phyloP scores from a whole-genome alignment of 2,888 invertebrate genomes.

The Linnaemya vulpina region DNA sequence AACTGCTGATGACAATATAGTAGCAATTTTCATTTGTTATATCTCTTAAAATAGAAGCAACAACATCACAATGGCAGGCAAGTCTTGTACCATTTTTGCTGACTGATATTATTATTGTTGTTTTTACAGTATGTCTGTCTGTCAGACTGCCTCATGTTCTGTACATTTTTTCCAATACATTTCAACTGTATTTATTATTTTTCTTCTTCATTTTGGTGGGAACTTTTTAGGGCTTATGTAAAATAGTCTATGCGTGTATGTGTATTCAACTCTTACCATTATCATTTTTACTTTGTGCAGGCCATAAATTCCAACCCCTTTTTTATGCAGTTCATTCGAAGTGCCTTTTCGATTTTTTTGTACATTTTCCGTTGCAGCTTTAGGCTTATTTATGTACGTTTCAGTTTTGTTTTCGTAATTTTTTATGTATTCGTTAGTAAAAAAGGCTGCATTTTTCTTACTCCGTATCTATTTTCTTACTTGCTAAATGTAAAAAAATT shows the following conservation, averaged over 20 bases:
- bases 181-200: conserved; percentile 6
- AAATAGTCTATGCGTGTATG: not conserved
- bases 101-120: conserved; percentile 20
- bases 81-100: conserved; percentile 29
- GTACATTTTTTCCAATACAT: not conserved
- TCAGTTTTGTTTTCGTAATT: conserved; percentile 20
- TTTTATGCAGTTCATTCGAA: conserved; percentile 40
- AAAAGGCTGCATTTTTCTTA: conserved; percentile 32
- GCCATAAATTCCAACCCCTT: conserved; percentile 44
- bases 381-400: conserved; percentile 49
- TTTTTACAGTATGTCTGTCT: conserved; percentile 6
- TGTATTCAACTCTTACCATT: not conserved
- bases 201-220: conserved; percentile 2
- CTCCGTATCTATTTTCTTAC: conserved; percentile 42
- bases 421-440: not conserved
- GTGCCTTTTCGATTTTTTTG: conserved; percentile 3
- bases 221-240: not conserved
- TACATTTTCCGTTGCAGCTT: conserved; percentile 21
- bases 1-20: not conserved
- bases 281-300: conserved; percentile 35
- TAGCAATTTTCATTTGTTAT: conserved; percentile 29
- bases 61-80: not conserved
- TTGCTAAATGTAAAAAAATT: conserved; percentile 59
- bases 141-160: conserved; percentile 13
- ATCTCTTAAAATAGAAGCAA: not conserved